Conservation (phyloP, 2,113 vertebrate genomes). For the Abramis brama region DNA sequence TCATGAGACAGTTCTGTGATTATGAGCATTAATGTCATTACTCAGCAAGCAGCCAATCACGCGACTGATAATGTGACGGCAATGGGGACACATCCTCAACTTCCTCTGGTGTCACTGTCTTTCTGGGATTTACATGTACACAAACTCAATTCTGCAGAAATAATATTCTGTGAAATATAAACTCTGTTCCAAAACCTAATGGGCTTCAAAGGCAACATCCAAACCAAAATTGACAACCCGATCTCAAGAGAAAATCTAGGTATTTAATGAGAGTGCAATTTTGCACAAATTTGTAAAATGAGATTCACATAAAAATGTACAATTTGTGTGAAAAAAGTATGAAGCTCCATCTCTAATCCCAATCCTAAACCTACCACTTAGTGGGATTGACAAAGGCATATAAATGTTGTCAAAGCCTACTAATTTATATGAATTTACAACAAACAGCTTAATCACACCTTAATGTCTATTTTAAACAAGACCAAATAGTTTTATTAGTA, state of each 20-base stretch:
- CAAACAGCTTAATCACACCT: too few species aligned
- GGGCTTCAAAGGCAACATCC: not conserved
- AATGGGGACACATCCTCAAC: conserved; percentile 18
- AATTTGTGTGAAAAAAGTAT: too few species aligned
- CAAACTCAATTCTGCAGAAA: not conserved
- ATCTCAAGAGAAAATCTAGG: not conserved
- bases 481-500: too few species aligned
- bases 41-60: conserved; percentile 39
- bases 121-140: not conserved
- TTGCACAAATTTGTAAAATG: not conserved
- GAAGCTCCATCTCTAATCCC: too few species aligned
- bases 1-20: conserved; percentile 26
- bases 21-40: conserved; percentile 42
- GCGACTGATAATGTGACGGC: conserved; percentile 7
- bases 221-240: not conserved
- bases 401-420: too few species aligned
- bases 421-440: too few species aligned
- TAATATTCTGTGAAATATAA: not conserved
- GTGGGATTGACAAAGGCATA: too few species aligned
- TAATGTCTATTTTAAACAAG: too few species aligned
- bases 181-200: not conserved
- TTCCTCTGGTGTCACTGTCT: not conserved
- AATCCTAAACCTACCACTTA: too few species aligned
- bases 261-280: not conserved
- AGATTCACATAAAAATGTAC: too few species aligned